These are phyloP conservation scores for Sebastes vulpes DNA, from an alignment of 2,797 vertebrate genomes.

Conservation along the genomic window DNA sequence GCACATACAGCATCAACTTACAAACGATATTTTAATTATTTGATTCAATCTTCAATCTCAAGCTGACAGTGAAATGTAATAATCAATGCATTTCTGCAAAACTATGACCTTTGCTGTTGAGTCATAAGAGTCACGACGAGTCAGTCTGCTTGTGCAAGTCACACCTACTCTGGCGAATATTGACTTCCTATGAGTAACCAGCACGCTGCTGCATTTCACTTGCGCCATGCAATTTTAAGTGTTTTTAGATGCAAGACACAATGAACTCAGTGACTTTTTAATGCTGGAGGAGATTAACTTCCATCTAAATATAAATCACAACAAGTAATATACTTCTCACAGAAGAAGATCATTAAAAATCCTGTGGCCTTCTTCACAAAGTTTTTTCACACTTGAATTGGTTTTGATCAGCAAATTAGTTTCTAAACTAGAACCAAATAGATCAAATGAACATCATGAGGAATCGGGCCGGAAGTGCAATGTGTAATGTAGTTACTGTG, in stretches of 20 bases:
- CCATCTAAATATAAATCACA: background rate
- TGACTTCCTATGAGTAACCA: background rate
- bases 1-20: background rate
- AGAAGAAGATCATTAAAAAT: background rate
- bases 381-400: background rate
- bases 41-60: background rate
- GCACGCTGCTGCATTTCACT: background rate
- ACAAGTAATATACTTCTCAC: background rate
- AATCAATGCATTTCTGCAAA: background rate
- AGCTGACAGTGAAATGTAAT: background rate
- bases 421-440: background rate
- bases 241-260: background rate
- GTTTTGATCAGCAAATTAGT: background rate
- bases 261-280: background rate
- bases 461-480: background rate
- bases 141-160: conserved; percentile 13
- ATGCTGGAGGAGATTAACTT: background rate
- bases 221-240: background rate
- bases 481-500: background rate
- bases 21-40: background rate
- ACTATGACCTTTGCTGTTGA: background rate
- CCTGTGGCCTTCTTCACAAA: background rate
- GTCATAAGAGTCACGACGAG: background rate
- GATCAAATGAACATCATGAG: background rate
- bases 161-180: background rate